phyloP scores from a whole-genome alignment of 2,888 invertebrate species.

The Amphipyra tragopoginis region DNA sequence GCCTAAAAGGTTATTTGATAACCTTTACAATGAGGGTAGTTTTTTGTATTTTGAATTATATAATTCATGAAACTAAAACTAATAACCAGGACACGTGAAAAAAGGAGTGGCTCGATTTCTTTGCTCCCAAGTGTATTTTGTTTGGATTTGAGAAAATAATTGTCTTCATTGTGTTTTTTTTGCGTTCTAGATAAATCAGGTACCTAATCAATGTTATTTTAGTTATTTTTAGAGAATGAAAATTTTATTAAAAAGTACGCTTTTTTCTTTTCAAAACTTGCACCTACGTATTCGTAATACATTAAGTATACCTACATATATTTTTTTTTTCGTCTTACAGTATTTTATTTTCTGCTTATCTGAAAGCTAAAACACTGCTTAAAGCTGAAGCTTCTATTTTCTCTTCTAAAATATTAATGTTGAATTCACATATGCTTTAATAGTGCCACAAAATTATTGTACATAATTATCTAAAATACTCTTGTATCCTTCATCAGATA shows the following conservation, averaged over 20 bases:
- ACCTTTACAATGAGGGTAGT: too few species aligned
- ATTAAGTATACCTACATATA: neutral
- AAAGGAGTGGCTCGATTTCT: too few species aligned
- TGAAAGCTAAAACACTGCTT: slow-evolving; percentile 17
- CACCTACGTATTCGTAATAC: neutral
- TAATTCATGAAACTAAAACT: too few species aligned
- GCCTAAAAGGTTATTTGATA: too few species aligned
- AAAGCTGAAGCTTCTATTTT: too few species aligned
- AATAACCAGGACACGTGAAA: too few species aligned
- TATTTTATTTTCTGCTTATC: neutral
- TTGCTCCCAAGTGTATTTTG: neutral
- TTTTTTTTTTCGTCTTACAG: slow-evolving; percentile 4
- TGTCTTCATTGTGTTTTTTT: slow-evolving; percentile 35
- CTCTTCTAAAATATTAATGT: too few species aligned
- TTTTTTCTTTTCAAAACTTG: neutral
- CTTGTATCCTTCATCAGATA: slow-evolving; percentile 82
- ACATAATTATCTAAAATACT: neutral
- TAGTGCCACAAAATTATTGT: too few species aligned
- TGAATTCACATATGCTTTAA: too few species aligned
- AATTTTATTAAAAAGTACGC: neutral
- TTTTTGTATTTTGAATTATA: too few species aligned
- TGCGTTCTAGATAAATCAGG: slow-evolving; percentile 57
- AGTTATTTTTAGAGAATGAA: slow-evolving; percentile 8
- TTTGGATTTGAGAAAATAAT: slow-evolving; percentile 27
- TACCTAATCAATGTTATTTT: slow-evolving; percentile 45